These are phyloP conservation scores for Athene noctua DNA, from an alignment of 2,113 vertebrate genomes.

Conservation along the genomic window DNA sequence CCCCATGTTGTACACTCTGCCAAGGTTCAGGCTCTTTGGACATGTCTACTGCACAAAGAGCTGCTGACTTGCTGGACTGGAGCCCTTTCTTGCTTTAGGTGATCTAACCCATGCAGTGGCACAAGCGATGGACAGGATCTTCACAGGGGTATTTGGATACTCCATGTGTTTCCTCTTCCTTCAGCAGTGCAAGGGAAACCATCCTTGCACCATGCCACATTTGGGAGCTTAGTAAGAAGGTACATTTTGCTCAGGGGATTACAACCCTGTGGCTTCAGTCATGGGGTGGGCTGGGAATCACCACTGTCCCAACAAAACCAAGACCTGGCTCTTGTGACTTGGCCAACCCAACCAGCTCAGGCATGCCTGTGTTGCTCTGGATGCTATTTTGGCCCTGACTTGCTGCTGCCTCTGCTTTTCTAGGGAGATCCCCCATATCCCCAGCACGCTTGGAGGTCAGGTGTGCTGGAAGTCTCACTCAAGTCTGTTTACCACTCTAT, in stretches of 20 bases:
- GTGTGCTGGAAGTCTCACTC: not conserved
- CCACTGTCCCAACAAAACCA: not conserved
- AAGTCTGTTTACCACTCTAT: not conserved
- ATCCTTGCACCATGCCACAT: not conserved
- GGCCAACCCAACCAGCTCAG: not conserved
- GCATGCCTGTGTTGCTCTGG: not conserved
- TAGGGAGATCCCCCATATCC: not conserved
- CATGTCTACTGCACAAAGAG: not conserved
- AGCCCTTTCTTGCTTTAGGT: not conserved
- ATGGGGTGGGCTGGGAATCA: not conserved
- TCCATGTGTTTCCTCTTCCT: not conserved
- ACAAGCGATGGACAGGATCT: rapidly evolving
- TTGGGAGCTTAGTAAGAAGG: not conserved
- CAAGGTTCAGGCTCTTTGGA: not conserved
- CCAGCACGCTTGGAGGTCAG: not conserved
- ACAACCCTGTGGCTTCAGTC: not conserved
- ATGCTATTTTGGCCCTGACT: not conserved
- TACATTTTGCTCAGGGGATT: not conserved
- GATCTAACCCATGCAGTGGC: not conserved
- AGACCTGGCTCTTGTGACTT: not conserved
- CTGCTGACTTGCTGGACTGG: not conserved
- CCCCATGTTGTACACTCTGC: not conserved
- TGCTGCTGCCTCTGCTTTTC: not conserved
- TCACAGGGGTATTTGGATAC: rapidly evolving
- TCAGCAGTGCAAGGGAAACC: not conserved